Percentiles rank a stretch among this genome's conserved stretches.
Evolutionary conservation across 2,888 invertebrate species (phyloP).

Genomic region (Athetis lepigone): DNA sequence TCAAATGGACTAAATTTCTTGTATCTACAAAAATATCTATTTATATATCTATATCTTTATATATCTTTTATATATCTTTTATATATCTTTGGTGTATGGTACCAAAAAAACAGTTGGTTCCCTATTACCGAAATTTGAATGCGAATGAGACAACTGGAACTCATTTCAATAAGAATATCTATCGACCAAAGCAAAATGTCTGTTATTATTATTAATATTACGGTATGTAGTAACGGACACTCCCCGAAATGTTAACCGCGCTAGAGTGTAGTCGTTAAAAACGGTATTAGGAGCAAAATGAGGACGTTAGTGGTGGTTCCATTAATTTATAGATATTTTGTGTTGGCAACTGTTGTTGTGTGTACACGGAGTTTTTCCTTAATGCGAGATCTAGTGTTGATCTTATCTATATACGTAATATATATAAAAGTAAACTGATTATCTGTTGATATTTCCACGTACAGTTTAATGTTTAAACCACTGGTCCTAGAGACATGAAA

Average conservation of each 20-base stretch:
- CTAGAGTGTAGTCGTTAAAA: conserved; percentile 12
- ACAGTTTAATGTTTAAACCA: too few relatives aligned
- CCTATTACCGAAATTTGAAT: conserved; percentile 54
- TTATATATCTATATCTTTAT: too few relatives aligned
- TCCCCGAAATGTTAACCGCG: conserved; percentile 10
- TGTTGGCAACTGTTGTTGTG: conserved; percentile 11
- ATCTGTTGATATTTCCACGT: too few relatives aligned
- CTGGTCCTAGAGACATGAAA: too few relatives aligned
- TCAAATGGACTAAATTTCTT: neutral
- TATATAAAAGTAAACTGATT: too few relatives aligned
- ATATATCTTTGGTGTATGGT: too few relatives aligned
- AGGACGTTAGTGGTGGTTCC: conserved; percentile 2
- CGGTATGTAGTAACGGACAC: conserved; percentile 49
- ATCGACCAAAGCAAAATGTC: conserved; percentile 40
- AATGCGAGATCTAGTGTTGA: neutral
- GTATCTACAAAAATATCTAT: neutral
- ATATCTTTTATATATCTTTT: too few relatives aligned
- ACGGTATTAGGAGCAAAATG: conserved; percentile 28
- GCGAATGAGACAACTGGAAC: conserved; percentile 46
- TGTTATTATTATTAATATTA: neutral
- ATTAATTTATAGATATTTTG: conserved; percentile 14
- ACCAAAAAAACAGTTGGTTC: conserved; percentile 48
- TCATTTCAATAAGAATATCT: conserved; percentile 58
- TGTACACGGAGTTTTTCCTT: conserved; percentile 13
- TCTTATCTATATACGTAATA: too few relatives aligned